These are phyloP conservation scores for Tribolium freemani DNA, from an alignment of 2,888 invertebrate species.

Conservation along the genomic window DNA sequence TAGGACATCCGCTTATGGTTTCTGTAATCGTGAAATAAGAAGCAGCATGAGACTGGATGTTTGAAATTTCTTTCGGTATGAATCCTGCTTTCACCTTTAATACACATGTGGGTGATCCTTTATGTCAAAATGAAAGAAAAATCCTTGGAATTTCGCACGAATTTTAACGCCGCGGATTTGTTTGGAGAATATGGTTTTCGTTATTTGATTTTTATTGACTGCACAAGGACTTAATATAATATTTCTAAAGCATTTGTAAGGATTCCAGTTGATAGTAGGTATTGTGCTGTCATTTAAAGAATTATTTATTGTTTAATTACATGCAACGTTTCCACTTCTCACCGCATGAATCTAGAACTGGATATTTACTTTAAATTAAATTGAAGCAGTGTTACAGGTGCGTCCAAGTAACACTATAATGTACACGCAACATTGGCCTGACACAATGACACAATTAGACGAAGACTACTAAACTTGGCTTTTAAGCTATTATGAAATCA, in stretches of 20 bases:
- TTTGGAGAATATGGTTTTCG: neutral
- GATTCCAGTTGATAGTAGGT: too few relatives aligned
- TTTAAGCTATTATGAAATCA: neutral
- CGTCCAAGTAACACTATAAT: neutral
- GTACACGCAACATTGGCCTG: conserved; percentile 1
- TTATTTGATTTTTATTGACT: neutral
- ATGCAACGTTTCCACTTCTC: too few relatives aligned
- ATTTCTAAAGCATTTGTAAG: neutral
- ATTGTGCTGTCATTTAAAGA: too few relatives aligned
- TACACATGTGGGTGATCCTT: neutral
- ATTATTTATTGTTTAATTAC: too few relatives aligned
- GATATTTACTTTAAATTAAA: neutral
- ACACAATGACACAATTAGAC: neutral
- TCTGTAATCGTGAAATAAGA: neutral
- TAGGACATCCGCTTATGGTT: conserved; percentile 11
- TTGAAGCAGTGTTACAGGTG: neutral
- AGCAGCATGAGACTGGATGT: neutral
- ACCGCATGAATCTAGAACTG: too few relatives aligned
- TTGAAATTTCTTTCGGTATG: neutral
- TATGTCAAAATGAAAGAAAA: neutral
- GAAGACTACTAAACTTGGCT: neutral
- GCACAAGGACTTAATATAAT: neutral
- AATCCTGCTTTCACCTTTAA: neutral
- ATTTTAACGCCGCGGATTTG: neutral
- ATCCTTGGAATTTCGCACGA: neutral